Evolutionary conservation across 1,140 invertebrate genomes (phyloP), one percentile per base, ranked within the genome.

Genomic region (Andricus grossulariae): DNA sequence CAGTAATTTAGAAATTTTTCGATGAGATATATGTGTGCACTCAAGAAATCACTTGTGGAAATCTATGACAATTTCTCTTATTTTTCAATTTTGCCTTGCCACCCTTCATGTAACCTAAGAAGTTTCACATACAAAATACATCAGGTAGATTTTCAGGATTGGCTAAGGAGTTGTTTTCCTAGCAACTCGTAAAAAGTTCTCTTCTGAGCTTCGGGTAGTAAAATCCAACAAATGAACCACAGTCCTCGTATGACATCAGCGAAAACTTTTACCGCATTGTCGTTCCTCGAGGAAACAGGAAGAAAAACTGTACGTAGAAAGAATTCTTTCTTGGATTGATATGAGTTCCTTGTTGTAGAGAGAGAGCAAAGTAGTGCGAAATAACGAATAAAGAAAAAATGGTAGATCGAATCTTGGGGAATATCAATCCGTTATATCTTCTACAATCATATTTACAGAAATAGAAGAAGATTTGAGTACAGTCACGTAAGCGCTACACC

Each of bases 171-270:
- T 79, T 77, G 77, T 76, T 80, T 77, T n/a, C 2, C 52, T 80
- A 78, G 76, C 80, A 74, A 80, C 80, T 84, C 83, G 78, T 83
- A 83, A 84, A 84, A 83, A 77, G 74, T 83, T 71, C 77, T 57
- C 18, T 54, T n/a, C 72, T 80, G 79, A 79, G 80, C 80, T 79
- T 49, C 21, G 50, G 50, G 66, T 60, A 76, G 77, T 84, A 81
- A 81, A 83, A 78, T 77, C 81, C 74, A 73, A 80, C 71, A 73
- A 57, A 80, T 75, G 75, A 66, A 74, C 16, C 72, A 60, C 72
- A 72, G 75, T 83, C 39, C 39, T 71, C 52, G 72, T 74, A 60
- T 79, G 82, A 81, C 76, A 70, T 76, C 72, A 11, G 55, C 25
- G 55, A 18, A 57, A 57, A 57, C 55, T 57, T 57, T 57, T 57